Conservation (phyloP, 2,113 vertebrate species). For the Bombycilla garrulus region DNA sequence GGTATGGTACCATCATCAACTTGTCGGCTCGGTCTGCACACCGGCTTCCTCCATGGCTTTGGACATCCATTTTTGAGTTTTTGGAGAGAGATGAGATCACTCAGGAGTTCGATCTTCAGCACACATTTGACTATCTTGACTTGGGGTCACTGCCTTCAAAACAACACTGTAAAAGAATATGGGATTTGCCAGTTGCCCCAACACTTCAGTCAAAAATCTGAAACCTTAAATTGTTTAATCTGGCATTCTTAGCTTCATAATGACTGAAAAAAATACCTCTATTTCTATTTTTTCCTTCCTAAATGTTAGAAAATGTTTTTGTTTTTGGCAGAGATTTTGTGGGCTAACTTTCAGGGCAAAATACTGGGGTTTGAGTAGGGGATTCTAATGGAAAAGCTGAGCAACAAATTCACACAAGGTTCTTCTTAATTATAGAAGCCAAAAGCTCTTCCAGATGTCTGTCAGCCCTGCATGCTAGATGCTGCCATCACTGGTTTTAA, state of each 20-base stretch:
- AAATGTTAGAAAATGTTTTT: neutral
- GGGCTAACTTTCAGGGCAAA: neutral
- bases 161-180: neutral
- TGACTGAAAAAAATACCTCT: neutral
- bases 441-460: conserved; percentile 59
- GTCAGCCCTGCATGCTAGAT: conserved; percentile 21
- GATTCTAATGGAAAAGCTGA: conserved; percentile 55
- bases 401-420: conserved; percentile 45
- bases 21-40: neutral
- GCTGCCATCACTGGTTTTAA: conserved; percentile 55
- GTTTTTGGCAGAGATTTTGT: neutral
- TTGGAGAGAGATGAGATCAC: neutral
- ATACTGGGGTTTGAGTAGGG: neutral
- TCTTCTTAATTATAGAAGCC: conserved; percentile 46
- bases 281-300: neutral
- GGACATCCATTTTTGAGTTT: accelerated
- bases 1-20: neutral
- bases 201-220: neutral
- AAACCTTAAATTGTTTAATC: conserved; percentile 12
- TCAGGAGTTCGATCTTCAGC: neutral
- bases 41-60: neutral
- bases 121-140: neutral
- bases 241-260: neutral
- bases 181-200: neutral
- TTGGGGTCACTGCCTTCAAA: neutral